These are phyloP conservation scores for Micrastur ruficollis DNA, from an alignment of 2,797 vertebrate species.

Conservation along the genomic window DNA sequence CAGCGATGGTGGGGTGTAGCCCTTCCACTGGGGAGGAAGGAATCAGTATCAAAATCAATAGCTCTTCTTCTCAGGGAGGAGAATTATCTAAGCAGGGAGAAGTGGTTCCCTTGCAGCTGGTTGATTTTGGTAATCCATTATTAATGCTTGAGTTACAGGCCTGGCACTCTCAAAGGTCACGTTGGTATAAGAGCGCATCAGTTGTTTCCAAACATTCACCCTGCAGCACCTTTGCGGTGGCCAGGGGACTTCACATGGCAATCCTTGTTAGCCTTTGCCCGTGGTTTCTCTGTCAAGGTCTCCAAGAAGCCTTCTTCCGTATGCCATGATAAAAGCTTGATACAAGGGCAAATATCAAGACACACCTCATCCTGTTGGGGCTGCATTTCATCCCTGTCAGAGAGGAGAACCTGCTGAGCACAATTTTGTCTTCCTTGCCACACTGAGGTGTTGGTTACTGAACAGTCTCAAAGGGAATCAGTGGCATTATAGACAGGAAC, in stretches of 20 bases:
- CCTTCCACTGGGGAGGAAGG: neutral
- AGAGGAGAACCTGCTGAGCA: neutral
- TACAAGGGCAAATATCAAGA: neutral
- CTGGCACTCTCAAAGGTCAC: neutral
- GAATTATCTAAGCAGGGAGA: conserved; percentile 53
- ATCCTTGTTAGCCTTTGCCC: neutral
- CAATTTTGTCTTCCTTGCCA: neutral
- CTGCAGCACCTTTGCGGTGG: neutral
- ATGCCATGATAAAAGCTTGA: neutral
- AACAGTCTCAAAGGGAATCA: accelerated
- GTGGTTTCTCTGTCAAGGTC: neutral
- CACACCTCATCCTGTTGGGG: accelerated
- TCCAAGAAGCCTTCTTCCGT: neutral
- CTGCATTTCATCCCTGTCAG: neutral
- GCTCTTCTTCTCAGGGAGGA: conserved; percentile 21
- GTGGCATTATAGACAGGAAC: neutral
- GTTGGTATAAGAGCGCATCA: neutral
- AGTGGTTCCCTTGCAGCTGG: conserved; percentile 61
- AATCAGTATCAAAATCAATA: conserved; percentile 71
- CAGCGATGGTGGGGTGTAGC: neutral
- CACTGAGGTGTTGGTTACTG: neutral
- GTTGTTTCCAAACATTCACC: neutral
- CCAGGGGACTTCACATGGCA: neutral
- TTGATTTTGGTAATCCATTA: conserved; percentile 50
- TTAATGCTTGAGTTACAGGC: conserved; percentile 38